These are phyloP conservation scores for Forbesichthys agassizii DNA, from an alignment of 2,113 vertebrate species.

Conservation along the genomic window DNA sequence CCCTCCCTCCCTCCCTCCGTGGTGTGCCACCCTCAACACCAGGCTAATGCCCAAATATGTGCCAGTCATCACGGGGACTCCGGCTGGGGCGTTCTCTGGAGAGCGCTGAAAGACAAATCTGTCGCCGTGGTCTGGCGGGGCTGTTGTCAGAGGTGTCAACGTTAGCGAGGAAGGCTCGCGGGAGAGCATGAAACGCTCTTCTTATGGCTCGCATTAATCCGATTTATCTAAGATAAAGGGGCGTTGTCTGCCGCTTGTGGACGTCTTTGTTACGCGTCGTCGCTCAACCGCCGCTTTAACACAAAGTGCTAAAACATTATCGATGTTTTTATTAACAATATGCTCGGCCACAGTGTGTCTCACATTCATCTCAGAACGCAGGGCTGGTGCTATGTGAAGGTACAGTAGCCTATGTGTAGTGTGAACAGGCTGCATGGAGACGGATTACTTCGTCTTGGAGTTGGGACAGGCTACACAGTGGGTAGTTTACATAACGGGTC, in stretches of 20 bases:
- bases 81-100: slow-evolving; percentile 79
- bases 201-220: too few species aligned
- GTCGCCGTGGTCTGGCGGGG: slow-evolving; percentile 61
- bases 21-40: slow-evolving; percentile 28
- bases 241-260: too few species aligned
- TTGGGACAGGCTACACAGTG: slow-evolving; percentile 54
- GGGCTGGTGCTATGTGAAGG: background rate
- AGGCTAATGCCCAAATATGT: slow-evolving; percentile 80
- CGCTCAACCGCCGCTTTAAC: too few species aligned
- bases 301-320: too few species aligned
- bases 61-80: slow-evolving; percentile 77
- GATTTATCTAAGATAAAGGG: too few species aligned
- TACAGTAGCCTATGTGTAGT: slow-evolving; percentile 21
- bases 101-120: slow-evolving; percentile 75
- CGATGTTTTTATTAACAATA: too few species aligned
- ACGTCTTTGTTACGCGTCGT: too few species aligned
- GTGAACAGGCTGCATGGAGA: slow-evolving; percentile 45
- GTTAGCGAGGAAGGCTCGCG: slow-evolving; percentile 12
- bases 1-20: slow-evolving; percentile 27
- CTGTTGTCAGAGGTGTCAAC: slow-evolving; percentile 43
- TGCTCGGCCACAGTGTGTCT: too few species aligned
- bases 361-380: background rate
- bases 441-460: slow-evolving; percentile 60
- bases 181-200: too few species aligned
- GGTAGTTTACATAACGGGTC: slow-evolving; percentile 77